Conservation (phyloP, 64 coral and sea anemone species). For the Actinia equina region DNA sequence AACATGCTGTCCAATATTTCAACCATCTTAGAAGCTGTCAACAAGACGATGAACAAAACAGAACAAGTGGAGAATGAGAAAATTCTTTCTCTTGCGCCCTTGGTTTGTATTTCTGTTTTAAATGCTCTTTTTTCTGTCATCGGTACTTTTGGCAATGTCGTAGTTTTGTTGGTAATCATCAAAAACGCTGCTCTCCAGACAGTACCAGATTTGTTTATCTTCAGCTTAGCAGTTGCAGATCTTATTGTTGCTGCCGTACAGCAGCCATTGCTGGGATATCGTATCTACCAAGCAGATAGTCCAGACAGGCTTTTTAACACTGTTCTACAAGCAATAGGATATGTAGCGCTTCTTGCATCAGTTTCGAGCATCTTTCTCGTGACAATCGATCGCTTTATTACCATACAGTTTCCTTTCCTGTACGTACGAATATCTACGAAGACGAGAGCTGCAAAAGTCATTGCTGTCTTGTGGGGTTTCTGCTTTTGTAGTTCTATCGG, state of each 20-base stretch:
- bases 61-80: not conserved
- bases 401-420: conserved; percentile 18
- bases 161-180: conserved; percentile 22
- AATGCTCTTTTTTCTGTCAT: not conserved
- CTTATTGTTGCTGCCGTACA: conserved; percentile 23
- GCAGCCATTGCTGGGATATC: not conserved
- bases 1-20: not conserved
- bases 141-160: conserved; percentile 31
- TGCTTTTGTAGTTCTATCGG: not conserved
- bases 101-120: conserved; percentile 2
- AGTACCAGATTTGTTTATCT: conserved; percentile 31
- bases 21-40: not conserved
- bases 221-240: conserved; percentile 26
- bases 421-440: conserved; percentile 19
- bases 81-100: not conserved
- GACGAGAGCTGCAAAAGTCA: not conserved
- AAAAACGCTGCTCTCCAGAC: not conserved
- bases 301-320: not conserved
- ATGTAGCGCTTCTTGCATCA: conserved; percentile 39
- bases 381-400: conserved; percentile 48
- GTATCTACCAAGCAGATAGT: not conserved
- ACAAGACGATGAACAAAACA: not conserved
- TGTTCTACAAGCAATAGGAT: not conserved
- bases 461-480: conserved; percentile 32
- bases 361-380: conserved; percentile 46